These are phyloP conservation scores for Ardeotis arabs DNA, from an alignment of 2,113 vertebrate genomes.

Conservation along the genomic window DNA sequence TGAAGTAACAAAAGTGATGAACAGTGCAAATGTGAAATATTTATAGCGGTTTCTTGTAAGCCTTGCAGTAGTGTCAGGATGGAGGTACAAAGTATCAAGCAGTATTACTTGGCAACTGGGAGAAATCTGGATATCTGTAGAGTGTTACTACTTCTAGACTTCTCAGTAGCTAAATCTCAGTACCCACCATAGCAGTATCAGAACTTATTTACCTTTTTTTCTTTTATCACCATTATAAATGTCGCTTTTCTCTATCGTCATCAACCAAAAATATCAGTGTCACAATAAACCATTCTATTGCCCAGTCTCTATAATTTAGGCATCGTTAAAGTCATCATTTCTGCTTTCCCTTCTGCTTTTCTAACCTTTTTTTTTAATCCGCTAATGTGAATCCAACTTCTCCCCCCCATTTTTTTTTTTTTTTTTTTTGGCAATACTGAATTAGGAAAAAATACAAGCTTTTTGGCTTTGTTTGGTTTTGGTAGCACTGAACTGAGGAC, in stretches of 20 bases:
- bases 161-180: background rate
- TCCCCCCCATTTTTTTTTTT: rapidly evolving
- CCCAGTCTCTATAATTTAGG: background rate
- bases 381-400: background rate
- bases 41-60: background rate
- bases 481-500: background rate
- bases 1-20: constrained; percentile 36
- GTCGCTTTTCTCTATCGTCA: background rate
- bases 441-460: background rate
- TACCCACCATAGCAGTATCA: background rate
- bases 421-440: background rate
- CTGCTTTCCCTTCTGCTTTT: background rate
- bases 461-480: background rate
- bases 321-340: background rate
- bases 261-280: background rate
- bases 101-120: background rate
- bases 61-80: background rate
- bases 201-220: background rate
- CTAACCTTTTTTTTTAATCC: background rate
- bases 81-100: background rate
- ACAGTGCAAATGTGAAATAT: constrained; percentile 22
- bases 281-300: background rate
- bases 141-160: background rate
- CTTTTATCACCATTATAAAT: background rate
- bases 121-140: background rate